phyloP scores from a whole-genome alignment of 2,113 vertebrate species.

The Nicator chloris region DNA sequence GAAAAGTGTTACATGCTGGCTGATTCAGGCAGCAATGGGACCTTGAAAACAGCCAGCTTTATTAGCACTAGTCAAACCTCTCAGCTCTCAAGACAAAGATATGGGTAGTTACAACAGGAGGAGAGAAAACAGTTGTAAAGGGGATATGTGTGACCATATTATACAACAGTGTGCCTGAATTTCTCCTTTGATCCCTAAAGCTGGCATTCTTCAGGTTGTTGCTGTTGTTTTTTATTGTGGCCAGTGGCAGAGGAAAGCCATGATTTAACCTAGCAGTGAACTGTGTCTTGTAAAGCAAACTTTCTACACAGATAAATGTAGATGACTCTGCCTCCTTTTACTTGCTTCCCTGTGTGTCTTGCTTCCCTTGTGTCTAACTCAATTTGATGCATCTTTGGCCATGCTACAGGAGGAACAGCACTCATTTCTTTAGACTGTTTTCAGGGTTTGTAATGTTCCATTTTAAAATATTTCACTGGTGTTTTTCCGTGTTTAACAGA shows the following conservation, averaged over 20 bases:
- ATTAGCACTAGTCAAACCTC: neutral
- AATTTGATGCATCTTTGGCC: no score
- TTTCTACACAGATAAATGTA: neutral
- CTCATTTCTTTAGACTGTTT: slow-evolving; percentile 14
- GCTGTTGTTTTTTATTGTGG: neutral
- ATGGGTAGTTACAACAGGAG: neutral
- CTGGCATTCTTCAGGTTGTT: neutral
- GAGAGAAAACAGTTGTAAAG: neutral
- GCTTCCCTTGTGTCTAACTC: no score
- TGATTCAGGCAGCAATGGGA: neutral
- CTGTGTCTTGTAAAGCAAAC: neutral
- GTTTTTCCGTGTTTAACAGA: neutral
- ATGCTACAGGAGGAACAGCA: no score
- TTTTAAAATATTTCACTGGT: neutral
- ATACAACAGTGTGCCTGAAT: neutral
- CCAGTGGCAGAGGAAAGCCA: neutral
- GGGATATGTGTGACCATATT: neutral
- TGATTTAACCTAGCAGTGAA: neutral
- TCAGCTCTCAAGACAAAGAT: neutral
- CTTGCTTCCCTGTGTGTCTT: neutral
- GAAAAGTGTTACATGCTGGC: neutral
- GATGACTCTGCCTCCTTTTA: neutral
- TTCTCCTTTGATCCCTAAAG: neutral
- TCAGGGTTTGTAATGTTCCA: neutral
- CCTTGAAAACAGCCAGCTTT: neutral